phyloP scores from a whole-genome alignment of 2,888 invertebrate genomes.

The Isoperla grammatica region DNA sequence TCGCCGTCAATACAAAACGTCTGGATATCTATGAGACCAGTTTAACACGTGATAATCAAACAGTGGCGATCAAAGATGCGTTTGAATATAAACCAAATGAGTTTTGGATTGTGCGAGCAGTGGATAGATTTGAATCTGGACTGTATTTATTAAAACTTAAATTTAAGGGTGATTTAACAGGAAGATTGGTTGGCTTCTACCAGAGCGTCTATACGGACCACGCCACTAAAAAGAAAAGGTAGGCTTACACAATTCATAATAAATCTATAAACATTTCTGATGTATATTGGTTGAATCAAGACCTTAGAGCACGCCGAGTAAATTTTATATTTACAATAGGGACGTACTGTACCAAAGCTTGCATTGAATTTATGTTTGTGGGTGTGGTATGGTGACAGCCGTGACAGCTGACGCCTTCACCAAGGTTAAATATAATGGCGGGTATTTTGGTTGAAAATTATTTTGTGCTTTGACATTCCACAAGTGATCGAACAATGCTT shows the following conservation, averaged over 20 bases:
- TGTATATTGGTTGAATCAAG: constrained; percentile 1
- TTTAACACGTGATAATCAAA: constrained; percentile 40
- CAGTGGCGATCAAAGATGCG: constrained; percentile 34
- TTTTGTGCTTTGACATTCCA: too few species aligned
- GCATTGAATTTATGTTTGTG: too few species aligned
- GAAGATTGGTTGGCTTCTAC: constrained; percentile 57
- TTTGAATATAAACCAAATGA: constrained; percentile 31
- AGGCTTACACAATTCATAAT: constrained; percentile 23
- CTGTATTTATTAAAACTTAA: constrained; percentile 45
- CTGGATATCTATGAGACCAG: constrained; percentile 45
- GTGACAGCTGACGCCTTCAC: too few species aligned
- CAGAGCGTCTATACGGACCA: constrained; percentile 49
- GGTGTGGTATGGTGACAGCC: too few species aligned
- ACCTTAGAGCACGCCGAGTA: too few species aligned
- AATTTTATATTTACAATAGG: too few species aligned
- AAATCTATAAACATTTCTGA: constrained; percentile 8
- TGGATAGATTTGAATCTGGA: constrained; percentile 37
- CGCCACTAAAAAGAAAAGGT: constrained; percentile 37
- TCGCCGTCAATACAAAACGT: constrained; percentile 49
- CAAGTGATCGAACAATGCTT: too few species aligned
- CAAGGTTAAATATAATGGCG: too few species aligned
- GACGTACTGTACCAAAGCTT: too few species aligned
- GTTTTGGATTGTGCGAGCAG: constrained; percentile 32
- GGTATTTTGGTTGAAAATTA: too few species aligned
- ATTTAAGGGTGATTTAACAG: constrained; percentile 50